A percentile compares a stretch with the other conserved stretches of the same genome.
Conservation (phyloP, 2,888 invertebrate species). For the Lithophane leautieri region DNA sequence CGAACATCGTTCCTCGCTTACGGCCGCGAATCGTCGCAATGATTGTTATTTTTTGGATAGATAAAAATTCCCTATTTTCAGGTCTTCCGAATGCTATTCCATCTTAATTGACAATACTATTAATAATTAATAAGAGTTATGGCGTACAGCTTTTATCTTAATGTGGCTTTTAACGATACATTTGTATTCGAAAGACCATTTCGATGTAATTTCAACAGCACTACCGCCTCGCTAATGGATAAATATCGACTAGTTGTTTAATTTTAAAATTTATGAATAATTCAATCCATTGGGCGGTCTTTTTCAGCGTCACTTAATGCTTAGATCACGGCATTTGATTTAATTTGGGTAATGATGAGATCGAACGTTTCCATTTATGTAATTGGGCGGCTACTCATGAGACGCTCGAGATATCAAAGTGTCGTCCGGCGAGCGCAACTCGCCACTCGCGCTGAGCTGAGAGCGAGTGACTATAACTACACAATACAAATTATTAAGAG, state of each 20-base stretch:
- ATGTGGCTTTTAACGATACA: constrained; percentile 87
- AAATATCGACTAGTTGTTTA: constrained; percentile 84
- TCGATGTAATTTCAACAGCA: constrained; percentile 83
- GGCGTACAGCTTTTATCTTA: constrained; percentile 88
- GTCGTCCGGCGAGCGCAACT: constrained; percentile 55
- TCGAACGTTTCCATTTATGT: constrained; percentile 75
- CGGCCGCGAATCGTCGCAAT: constrained; percentile 82
- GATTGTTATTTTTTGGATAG: constrained; percentile 88
- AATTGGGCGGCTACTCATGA: constrained; percentile 70
- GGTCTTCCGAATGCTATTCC: constrained; percentile 81
- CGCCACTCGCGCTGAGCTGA: constrained; percentile 60
- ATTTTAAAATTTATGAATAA: constrained; percentile 83
- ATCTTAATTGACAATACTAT: constrained; percentile 88
- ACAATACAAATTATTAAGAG: constrained; percentile 91
- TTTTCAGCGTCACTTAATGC: constrained; percentile 70
- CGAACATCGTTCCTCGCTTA: constrained; percentile 90
- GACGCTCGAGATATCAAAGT: constrained; percentile 72
- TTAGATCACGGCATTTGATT: constrained; percentile 73
- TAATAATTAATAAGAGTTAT: constrained; percentile 89
- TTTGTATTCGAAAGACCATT: constrained; percentile 86
- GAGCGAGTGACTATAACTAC: constrained; percentile 83
- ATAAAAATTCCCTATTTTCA: constrained; percentile 88
- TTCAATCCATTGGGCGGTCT: constrained; percentile 70
- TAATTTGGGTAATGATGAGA: constrained; percentile 74
- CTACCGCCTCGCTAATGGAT: constrained; percentile 85